Percentiles rank a stretch among this genome's conserved stretches.
Conservation (phyloP, 2,888 invertebrate species). For the Saturnia pavonia region DNA sequence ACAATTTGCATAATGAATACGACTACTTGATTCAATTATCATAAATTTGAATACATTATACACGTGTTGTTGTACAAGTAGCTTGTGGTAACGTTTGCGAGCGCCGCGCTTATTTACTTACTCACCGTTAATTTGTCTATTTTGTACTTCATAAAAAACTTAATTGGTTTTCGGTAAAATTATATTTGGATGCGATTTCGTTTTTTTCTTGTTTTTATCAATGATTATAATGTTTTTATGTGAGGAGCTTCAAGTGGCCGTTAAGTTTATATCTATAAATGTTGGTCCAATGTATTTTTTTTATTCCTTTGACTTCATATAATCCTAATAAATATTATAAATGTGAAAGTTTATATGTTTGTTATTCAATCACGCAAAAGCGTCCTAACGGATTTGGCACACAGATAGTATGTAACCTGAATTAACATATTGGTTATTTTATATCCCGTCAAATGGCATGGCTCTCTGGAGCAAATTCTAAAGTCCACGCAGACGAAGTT, state of each 20-base stretch:
- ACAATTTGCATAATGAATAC: conserved; percentile 15
- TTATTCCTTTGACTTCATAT: not conserved
- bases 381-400: too few species aligned
- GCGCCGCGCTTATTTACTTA: not conserved
- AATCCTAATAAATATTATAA: too few species aligned
- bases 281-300: too few species aligned
- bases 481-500: too few species aligned
- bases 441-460: too few species aligned
- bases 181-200: not conserved
- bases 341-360: too few species aligned
- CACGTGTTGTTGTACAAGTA: not conserved
- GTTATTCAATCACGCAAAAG: too few species aligned
- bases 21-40: conserved; percentile 3
- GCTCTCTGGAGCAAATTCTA: too few species aligned
- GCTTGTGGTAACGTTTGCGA: not conserved
- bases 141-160: not conserved
- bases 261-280: not conserved
- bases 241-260: not conserved
- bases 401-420: too few species aligned
- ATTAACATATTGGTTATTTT: too few species aligned
- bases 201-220: conserved; percentile 8
- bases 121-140: not conserved
- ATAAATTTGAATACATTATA: conserved; percentile 12
- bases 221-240: not conserved
- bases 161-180: conserved; percentile 4